Base-by-base conservation (phyloP, 2,113 vertebrate genomes). In the Planiliza haematocheilus region DNA sequence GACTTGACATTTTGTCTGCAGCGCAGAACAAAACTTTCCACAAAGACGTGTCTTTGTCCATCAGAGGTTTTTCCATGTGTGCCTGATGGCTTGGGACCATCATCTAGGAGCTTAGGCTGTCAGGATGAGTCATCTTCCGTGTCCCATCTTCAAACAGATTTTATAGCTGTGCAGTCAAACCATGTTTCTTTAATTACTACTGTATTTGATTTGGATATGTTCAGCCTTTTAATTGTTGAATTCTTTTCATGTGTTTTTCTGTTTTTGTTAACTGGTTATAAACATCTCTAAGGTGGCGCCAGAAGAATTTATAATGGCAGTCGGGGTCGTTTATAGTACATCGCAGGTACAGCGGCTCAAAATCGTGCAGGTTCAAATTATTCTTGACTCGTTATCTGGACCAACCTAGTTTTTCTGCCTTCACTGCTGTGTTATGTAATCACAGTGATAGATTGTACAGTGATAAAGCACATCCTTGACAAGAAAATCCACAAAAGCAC, bases 21-120 rank as follows among this genome's bases (percentile, higher is more conserved):
- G 2, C 14, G 43, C 59, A 48, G 52, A 74, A 74, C 14, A 62
- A 70, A 86, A 59, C 16, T 67, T 76, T 84, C 82, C 82, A 84
- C 18, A 2, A 60, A 61, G 62, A 16, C 1, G 8, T 70, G 43
- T 66, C 20, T 70, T 79, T 64, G 59, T 81, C 66, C 74, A 43
- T 76, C 61, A 81, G 71, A 48, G 1, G 1, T 71, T 82, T 88
- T 86, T 87, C 75, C 82, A 67, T 38, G 7, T 70, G 52, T 60
- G 73, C 57, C 49, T 79, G 18, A 21, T 51, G 20, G 12, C 73
- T 58, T 7, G 16, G 66, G 59, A 77, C 45, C 43, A 46, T 77
- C 43, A 46, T 77, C 51, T 62, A 80, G 67, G n/a, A 63, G 70
- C 73, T 84, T 73, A 76, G 9, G 42, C 68, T 81, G 79, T 85